Evolutionary conservation across 30 jellyfish, hydroid and myxozoan genomes (phyloP).

Genomic region (Aurelia sp.): DNA sequence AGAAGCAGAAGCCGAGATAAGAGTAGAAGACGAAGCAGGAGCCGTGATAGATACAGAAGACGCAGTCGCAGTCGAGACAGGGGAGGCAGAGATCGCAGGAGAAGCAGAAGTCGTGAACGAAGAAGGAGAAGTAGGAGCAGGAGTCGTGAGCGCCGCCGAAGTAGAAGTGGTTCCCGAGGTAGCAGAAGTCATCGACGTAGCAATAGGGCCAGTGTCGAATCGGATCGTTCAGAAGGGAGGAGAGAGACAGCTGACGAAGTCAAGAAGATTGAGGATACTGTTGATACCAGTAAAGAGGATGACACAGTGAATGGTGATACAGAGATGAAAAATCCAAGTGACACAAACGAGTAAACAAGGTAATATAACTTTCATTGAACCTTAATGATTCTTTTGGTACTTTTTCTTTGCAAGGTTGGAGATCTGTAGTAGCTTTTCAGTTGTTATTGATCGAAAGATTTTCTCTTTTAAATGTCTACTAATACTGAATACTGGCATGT

Average conservation of each 20-base stretch:
- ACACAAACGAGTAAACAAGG: conserved; percentile 19
- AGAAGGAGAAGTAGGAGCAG: conserved; percentile 71
- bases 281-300: not conserved
- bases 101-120: conserved; percentile 80
- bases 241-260: conserved; percentile 3
- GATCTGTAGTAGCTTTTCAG: too few species aligned
- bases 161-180: conserved; percentile 61
- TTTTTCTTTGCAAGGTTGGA: too few species aligned
- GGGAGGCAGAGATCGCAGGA: conserved; percentile 33
- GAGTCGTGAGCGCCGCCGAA: conserved; percentile 75
- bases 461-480: too few species aligned
- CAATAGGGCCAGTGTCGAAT: conserved; percentile 49
- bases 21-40: conserved; percentile 45
- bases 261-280: not conserved
- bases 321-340: conserved; percentile 33
- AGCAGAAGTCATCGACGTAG: conserved; percentile 45
- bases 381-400: not conserved
- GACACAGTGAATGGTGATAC: conserved; percentile 27
- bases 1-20: conserved; percentile 72
- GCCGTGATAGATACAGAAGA: conserved; percentile 69
- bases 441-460: too few species aligned
- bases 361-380: conserved; percentile 8
- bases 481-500: too few species aligned
- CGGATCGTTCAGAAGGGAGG: conserved; percentile 28
- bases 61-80: conserved; percentile 84